Evolutionary conservation across 2,888 invertebrate species (phyloP).

Genomic region (Ypsolopha scabrella): DNA sequence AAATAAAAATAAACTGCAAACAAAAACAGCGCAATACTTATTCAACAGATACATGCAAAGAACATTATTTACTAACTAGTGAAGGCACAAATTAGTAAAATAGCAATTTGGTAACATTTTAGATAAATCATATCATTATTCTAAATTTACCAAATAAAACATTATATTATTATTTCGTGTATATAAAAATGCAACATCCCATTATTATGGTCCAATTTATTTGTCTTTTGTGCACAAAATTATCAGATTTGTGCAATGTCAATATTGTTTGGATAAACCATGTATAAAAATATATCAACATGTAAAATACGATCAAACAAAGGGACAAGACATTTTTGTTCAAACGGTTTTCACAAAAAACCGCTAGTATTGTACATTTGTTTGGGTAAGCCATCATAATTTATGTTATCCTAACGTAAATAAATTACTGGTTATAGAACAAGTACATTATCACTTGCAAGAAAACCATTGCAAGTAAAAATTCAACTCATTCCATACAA

Average conservation of each 20-base stretch:
- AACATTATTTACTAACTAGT: constrained; percentile 1
- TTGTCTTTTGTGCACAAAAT: background rate
- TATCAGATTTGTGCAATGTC: background rate
- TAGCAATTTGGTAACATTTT: constrained; percentile 47
- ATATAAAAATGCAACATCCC: background rate
- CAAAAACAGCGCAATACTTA: background rate
- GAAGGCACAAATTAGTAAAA: constrained; percentile 34
- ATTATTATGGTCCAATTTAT: background rate
- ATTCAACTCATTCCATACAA: no score
- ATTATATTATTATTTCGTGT: background rate
- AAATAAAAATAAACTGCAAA: background rate
- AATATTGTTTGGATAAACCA: background rate
- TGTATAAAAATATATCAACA: background rate
- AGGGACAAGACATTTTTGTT: background rate
- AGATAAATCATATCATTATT: background rate
- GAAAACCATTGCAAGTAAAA: no score
- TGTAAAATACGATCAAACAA: background rate
- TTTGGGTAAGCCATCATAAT: no score
- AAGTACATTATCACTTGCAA: no score
- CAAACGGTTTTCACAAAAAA: constrained; percentile 11
- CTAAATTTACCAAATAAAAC: background rate
- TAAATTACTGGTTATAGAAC: no score
- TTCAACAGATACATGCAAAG: background rate
- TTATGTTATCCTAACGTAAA: no score
- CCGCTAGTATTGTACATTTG: no score